Conservation (phyloP, 2,113 vertebrate genomes). For the Donacobius atricapilla region DNA sequence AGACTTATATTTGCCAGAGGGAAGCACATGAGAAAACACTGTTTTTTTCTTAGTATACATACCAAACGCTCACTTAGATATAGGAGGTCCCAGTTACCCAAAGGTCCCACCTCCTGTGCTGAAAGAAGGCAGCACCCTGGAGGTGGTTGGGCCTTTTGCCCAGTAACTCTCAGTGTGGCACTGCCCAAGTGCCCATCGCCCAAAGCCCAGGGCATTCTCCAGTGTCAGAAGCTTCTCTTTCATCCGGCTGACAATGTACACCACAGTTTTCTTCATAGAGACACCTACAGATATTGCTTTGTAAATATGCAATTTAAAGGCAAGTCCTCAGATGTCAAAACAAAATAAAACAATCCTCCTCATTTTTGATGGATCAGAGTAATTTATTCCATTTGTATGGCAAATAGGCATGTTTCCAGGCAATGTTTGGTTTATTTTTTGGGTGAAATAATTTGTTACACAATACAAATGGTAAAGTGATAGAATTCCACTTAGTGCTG, state of each 20-base stretch:
- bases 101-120: background rate
- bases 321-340: background rate
- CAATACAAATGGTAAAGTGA: background rate
- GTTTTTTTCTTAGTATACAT: too few relatives aligned
- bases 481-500: background rate
- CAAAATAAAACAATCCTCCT: background rate
- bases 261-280: background rate
- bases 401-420: background rate
- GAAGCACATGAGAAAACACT: too few relatives aligned
- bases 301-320: background rate
- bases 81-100: background rate
- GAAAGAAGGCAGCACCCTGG: background rate
- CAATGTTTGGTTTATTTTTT: background rate
- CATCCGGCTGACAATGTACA: fast-evolving
- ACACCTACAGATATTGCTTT: background rate
- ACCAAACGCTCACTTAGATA: background rate
- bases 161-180: background rate
- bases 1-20: too few relatives aligned
- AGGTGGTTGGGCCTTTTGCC: background rate
- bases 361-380: background rate
- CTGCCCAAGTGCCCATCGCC: background rate
- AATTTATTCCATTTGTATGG: background rate
- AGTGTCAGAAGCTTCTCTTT: background rate
- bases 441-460: background rate
- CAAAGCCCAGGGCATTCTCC: background rate